Evolutionary conservation across 2,888 invertebrate species (phyloP), one percentile per base, ranked within the genome.

Genomic region (Serripes groenlandicus): DNA sequence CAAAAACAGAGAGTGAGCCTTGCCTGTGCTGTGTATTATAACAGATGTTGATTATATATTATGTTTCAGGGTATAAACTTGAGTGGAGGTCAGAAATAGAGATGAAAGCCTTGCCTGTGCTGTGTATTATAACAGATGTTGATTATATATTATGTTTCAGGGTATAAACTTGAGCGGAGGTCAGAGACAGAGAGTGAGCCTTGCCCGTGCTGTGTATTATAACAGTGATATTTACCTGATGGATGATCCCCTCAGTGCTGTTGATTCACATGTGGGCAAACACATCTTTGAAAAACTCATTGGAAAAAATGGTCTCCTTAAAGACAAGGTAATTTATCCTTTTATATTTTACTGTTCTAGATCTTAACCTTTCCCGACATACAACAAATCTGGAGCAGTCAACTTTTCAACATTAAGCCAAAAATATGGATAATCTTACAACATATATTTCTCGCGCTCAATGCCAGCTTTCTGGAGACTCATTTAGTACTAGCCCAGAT

Each of bases 191-290:
- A 82, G 94, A 54, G 91, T 94, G 5, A 92, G 92, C 58, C 77
- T 95, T 76, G 95, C 95, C 5, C 87, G 94, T 56, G 93, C 94
- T 18, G 89, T 94, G 7, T 94, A 94, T 85, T 88, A 88, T 75
- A 89, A 94, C 81, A 85, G 92, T 15, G 94, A 94, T 75, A 88
- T 95, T 34, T 95, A 94, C 78, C 86, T 94, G 5, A 79, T 95
- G 66, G 95, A 95, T 83, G 95, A 95, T 83, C 94, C 95, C 1
- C 89, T 95, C 18, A 94, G 93, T 77, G 95, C 95, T 35, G 94
- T 95, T 0, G 95, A 95, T 85, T 90, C 94, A 5, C 94, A 94
- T 88, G 95, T 95, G 7, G 94, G 94, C 23, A 91, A 92, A 72
- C 93, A 94, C 88, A 93, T 95, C 60, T 94, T 95, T 88, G 91